Base-by-base conservation (phyloP, 2,797 vertebrate genomes). In the Chrosomus eos region DNA sequence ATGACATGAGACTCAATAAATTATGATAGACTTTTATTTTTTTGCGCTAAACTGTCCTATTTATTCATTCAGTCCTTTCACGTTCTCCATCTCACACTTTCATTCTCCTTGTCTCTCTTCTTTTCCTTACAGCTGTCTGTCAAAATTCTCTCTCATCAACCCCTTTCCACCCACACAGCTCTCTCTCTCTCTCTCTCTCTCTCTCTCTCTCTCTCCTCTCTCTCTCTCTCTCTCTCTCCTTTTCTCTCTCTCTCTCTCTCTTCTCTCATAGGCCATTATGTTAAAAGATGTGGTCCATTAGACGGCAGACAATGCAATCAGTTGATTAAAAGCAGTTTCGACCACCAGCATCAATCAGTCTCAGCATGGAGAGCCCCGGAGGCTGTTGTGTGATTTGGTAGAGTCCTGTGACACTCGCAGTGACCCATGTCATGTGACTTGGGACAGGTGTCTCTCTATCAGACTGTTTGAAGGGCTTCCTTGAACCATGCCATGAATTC, bases 221-320 rank as follows among this genome's bases (percentile, higher is more conserved):
- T 40, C 62, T 6, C 62, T 55, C 38, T 13, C 75, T 64, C 76
- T 71, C 33, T 28, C 68, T 28, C n/a, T 18, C 55, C 14, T 33
- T 7, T 33, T 43, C 26, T 13, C 75, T 64, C 76, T 70, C 71
- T 45, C 67, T 40, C 60, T 77, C 67, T 40, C 62, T 7, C 62
- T 58, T 58, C 38, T 14, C 76, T 53, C 76, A 74, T 43, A 53
- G 26, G 66, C 80, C 84, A 90, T 89, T 89, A 90, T 88, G 82
- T 83, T 88, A 87, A 88, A 88, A 90, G 85, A 90, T 88, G 86
- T 85, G 85, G 84, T 62, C 84, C 77, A 86, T 91, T 90, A 90
- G 87, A 84, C 82, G 62, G 83, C 80, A 88, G 88, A 88, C 90
- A 88, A 81, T 88, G 87, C 89, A 90, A 90, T 90, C 90, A 91